Evolutionary conservation across 2,797 vertebrate genomes (phyloP).

Genomic region (Arnoldichthys spilopterus): DNA sequence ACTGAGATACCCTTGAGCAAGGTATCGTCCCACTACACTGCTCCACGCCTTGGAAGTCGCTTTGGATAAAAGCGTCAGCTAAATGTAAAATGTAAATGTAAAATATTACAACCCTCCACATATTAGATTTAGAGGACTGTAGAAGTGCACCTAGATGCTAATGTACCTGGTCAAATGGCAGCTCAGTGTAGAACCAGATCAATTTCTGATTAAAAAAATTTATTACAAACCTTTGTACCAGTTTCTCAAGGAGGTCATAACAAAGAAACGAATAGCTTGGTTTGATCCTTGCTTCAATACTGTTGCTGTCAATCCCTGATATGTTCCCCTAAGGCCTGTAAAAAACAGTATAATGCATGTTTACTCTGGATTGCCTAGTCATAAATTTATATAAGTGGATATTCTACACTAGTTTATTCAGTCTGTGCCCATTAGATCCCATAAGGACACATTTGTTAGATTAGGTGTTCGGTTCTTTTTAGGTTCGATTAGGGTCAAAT

Average conservation of each 20-base stretch:
- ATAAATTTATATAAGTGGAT: background rate
- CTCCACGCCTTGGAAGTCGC: no score
- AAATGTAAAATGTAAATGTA: no score
- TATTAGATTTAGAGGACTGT: no score
- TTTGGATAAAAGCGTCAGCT: no score
- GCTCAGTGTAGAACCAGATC: background rate
- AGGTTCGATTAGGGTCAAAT: background rate
- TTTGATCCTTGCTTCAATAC: conserved; percentile 96
- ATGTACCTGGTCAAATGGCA: background rate
- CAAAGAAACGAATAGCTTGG: conserved; percentile 96
- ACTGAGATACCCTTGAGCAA: no score
- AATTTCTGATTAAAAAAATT: background rate
- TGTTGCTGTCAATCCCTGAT: conserved; percentile 94
- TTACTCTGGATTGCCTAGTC: background rate
- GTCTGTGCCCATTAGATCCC: background rate
- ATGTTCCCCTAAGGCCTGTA: conserved; percentile 90
- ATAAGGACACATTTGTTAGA: conserved; percentile 4
- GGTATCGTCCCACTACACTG: no score
- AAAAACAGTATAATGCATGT: background rate
- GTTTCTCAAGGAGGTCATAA: conserved; percentile 95
- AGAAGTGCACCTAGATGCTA: no score
- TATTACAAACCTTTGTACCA: conserved; percentile 91
- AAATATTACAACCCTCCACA: no score
- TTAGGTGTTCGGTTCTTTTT: background rate
- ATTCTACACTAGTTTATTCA: background rate